phyloP scores from a whole-genome alignment of 2,888 invertebrate species.

The Drosophila mettleri region DNA sequence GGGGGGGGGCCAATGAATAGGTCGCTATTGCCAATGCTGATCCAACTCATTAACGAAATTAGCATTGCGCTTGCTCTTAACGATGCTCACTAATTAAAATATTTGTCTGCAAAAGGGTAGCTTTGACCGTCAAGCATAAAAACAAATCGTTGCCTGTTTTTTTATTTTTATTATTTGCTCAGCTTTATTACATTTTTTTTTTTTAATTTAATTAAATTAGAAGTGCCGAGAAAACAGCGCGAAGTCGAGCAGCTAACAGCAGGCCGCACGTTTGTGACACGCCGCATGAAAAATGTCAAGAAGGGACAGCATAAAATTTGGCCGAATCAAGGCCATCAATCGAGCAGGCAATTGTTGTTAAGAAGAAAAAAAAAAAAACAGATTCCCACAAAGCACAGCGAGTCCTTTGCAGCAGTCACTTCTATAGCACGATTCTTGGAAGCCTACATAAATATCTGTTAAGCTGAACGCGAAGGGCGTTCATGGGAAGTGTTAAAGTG shows the following conservation, averaged over 20 bases:
- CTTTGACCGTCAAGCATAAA: constrained; percentile 34
- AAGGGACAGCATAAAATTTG: constrained; percentile 18
- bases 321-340: constrained; percentile 57
- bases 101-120: not conserved
- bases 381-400: constrained; percentile 19
- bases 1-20: constrained; percentile 8
- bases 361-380: not conserved
- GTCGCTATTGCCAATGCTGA: not conserved
- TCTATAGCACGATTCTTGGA: constrained; percentile 18
- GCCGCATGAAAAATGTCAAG: constrained; percentile 53
- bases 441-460: not conserved
- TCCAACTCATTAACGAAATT: constrained; percentile 42
- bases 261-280: constrained; percentile 51
- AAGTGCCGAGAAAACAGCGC: constrained; percentile 38
- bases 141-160: constrained; percentile 49
- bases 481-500: constrained; percentile 10
- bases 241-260: constrained; percentile 21
- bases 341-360: constrained; percentile 51
- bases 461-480: not conserved
- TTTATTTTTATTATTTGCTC: not conserved
- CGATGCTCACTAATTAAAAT: constrained; percentile 55
- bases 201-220: constrained; percentile 74
- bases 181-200: constrained; percentile 10
- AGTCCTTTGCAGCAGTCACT: constrained; percentile 23
- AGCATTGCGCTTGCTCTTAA: constrained; percentile 42